Evolutionary conservation across 2,113 vertebrate genomes (phyloP).

Genomic region (Pluvialis apricaria): DNA sequence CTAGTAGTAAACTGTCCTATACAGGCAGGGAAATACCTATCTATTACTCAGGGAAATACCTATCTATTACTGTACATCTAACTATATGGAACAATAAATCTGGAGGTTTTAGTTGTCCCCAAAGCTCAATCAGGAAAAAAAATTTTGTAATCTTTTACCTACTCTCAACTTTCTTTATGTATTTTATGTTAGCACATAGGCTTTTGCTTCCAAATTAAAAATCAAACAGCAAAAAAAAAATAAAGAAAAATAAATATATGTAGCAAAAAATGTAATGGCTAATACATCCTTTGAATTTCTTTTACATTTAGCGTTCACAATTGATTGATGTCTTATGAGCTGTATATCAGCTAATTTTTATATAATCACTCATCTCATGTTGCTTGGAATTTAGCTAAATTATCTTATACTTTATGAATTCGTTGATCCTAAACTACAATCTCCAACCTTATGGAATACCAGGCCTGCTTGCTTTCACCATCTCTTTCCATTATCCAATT

Average conservation of each 20-base stretch:
- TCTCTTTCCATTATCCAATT: neutral
- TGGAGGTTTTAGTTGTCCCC: neutral
- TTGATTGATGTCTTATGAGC: neutral
- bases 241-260: neutral
- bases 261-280: neutral
- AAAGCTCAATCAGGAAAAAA: neutral
- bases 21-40: neutral
- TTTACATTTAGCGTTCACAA: neutral
- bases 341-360: neutral
- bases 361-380: neutral
- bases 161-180: neutral
- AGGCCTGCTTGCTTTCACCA: neutral
- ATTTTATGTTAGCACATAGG: neutral
- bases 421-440: neutral
- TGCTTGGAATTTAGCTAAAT: neutral
- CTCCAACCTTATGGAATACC: neutral
- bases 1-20: neutral
- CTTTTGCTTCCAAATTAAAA: neutral
- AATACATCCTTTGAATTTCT: neutral
- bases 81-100: neutral
- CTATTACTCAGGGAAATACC: neutral
- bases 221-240: neutral
- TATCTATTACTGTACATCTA: neutral
- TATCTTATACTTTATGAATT: neutral
- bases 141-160: neutral